Percentiles rank a stretch among this genome's conserved stretches.
Evolutionary conservation across 2,113 vertebrate species (phyloP).

Genomic region (Burhinus bistriatus): DNA sequence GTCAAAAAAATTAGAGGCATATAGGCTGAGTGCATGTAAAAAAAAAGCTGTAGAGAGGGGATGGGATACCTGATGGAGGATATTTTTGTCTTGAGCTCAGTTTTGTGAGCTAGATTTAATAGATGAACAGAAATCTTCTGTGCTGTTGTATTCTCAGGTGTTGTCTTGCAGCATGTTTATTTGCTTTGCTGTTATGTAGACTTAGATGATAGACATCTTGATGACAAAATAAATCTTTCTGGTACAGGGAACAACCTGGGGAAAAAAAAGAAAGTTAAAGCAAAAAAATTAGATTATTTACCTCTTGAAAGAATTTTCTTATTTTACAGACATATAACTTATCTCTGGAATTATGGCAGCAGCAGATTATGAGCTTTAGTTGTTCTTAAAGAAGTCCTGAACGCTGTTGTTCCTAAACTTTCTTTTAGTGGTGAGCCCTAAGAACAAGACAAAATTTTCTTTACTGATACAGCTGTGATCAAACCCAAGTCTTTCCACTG

Average conservation of each 20-base stretch:
- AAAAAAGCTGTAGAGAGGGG: not conserved
- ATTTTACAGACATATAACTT: not conserved
- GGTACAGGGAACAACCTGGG: not conserved
- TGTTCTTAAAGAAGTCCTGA: not conserved
- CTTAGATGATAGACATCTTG: not conserved
- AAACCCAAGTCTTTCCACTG: not conserved
- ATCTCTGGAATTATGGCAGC: not conserved
- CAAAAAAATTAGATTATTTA: not conserved
- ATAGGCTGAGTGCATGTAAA: not conserved
- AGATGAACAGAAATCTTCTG: not conserved
- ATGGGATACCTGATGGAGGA: not conserved
- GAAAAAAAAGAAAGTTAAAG: not conserved
- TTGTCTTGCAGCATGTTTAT: not conserved
- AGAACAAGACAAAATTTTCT: not conserved
- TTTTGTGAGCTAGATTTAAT: not conserved
- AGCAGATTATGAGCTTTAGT: not conserved
- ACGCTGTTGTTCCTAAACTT: not conserved
- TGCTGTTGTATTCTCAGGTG: accelerated
- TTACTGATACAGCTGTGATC: not conserved
- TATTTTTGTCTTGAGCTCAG: not conserved
- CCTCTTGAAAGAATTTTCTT: not conserved
- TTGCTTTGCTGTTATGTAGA: not conserved
- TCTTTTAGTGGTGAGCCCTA: not conserved
- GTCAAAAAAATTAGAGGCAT: not conserved
- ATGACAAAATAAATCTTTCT: not conserved